These are phyloP conservation scores for Simalia tracyae DNA, from an alignment of 2,797 vertebrate genomes.

Conservation along the genomic window DNA sequence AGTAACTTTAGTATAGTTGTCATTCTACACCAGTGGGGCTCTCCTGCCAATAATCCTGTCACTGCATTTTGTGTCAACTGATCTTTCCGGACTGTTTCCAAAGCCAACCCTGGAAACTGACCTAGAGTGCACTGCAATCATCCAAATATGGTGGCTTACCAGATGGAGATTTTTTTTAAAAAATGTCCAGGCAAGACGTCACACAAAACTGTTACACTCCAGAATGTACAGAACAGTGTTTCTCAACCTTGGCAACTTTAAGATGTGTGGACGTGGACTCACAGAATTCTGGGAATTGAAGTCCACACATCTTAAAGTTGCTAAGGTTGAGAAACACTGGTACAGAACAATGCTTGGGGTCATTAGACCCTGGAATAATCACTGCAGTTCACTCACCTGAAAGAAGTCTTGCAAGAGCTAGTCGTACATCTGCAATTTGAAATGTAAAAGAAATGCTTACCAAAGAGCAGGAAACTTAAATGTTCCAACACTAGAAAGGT, in stretches of 20 bases:
- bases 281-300: neutral
- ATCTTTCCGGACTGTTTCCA: too few species aligned
- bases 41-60: too few species aligned
- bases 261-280: too few species aligned
- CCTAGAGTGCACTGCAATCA: too few species aligned
- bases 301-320: neutral
- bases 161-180: neutral
- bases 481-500: conserved; percentile 19
- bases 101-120: too few species aligned
- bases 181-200: neutral
- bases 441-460: conserved; percentile 67
- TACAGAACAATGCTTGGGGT: neutral
- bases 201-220: neutral
- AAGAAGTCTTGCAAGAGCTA: conserved; percentile 82
- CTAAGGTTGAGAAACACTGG: neutral
- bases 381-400: conserved; percentile 74
- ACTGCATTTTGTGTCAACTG: too few species aligned
- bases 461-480: conserved; percentile 37
- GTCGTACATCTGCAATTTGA: conserved; percentile 73
- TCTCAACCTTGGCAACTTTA: too few species aligned
- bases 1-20: too few species aligned
- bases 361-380: neutral
- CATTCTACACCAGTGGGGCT: too few species aligned
- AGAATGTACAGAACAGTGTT: neutral
- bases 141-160: neutral